Evolutionary conservation across 53 echinoderm and acorn worm genomes (phyloP).

Genomic region (Patiria pectinifera): DNA sequence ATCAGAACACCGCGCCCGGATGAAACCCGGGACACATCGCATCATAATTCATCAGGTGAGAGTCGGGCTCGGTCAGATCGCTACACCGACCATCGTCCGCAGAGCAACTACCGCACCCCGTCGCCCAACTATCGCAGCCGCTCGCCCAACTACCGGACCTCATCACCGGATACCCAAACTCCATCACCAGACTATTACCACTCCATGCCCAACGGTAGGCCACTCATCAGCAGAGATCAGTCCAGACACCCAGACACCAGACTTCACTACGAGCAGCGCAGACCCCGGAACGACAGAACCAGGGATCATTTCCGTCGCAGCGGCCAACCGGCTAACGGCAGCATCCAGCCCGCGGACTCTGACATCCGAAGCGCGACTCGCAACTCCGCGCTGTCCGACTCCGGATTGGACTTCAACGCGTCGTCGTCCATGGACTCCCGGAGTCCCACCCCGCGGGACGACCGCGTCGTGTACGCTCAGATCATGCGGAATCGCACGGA

Average conservation of each 20-base stretch:
- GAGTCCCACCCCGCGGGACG: conserved; percentile 66
- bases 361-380: conserved; percentile 21
- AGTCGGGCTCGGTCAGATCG: background rate
- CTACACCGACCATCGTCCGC: background rate
- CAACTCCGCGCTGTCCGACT: conserved; percentile 68
- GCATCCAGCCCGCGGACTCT: background rate
- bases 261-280: conserved; percentile 38
- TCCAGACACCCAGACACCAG: background rate
- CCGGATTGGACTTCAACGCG: conserved; percentile 73
- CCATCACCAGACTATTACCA: conserved; percentile 14
- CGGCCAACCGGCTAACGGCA: conserved; percentile 26
- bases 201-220: conserved; percentile 17
- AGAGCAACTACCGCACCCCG: background rate
- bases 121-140: conserved; percentile 23
- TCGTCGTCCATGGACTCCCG: conserved; percentile 60
- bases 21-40: conserved; percentile 32
- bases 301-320: background rate
- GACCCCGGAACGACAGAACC: conserved; percentile 17
- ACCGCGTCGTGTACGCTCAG: conserved; percentile 63
- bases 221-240: background rate
- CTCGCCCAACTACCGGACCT: background rate
- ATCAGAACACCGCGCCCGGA: conserved; percentile 49
- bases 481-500: conserved; percentile 36
- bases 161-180: background rate
- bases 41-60: conserved; percentile 27